Evolutionary conservation across 2,888 invertebrate species (phyloP).

Genomic region (Adelognathus sp.): DNA sequence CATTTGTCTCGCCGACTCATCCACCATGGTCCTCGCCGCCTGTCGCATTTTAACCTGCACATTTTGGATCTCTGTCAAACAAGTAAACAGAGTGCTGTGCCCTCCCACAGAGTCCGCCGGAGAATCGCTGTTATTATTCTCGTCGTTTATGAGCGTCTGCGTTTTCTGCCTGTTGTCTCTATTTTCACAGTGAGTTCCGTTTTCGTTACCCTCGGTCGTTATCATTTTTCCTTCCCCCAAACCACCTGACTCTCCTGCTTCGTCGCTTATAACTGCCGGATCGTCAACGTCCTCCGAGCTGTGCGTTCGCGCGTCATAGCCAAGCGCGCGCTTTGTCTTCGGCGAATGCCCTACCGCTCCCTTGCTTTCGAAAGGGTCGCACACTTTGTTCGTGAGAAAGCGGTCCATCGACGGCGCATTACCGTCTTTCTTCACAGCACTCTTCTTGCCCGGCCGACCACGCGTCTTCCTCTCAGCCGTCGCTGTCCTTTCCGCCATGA

Average conservation of each 20-base stretch:
- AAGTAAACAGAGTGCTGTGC: background rate
- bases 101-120: background rate
- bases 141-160: background rate
- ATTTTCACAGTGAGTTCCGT: too few species aligned
- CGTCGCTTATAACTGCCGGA: background rate
- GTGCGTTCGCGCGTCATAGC: background rate
- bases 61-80: background rate
- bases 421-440: too few species aligned
- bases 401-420: background rate
- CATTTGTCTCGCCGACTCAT: background rate
- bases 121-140: background rate
- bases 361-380: background rate
- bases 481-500: too few species aligned
- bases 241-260: background rate
- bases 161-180: background rate
- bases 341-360: background rate
- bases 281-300: background rate
- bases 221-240: too few species aligned
- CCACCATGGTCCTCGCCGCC: background rate
- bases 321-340: background rate
- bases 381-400: background rate
- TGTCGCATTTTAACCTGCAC: background rate
- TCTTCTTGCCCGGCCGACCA: too few species aligned
- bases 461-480: too few species aligned
- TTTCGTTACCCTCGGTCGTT: too few species aligned